Percentiles rank a stretch among this genome's conserved stretches.
phyloP scores from a whole-genome alignment of 1,140 invertebrate species.

The Oedothorax gibbosus region DNA sequence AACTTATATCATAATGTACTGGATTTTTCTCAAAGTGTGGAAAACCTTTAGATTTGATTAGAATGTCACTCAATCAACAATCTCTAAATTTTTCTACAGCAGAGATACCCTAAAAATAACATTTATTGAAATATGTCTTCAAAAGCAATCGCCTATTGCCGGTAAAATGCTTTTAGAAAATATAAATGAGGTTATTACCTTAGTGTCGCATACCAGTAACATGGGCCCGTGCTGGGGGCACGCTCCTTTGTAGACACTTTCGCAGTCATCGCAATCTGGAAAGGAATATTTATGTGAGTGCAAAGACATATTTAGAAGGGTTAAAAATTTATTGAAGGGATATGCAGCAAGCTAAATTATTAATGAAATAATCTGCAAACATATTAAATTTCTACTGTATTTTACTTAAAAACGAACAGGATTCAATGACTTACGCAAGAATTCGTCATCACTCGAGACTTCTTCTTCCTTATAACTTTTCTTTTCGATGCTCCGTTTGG shows the following conservation, averaged over 20 bases:
- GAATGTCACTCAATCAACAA: no score
- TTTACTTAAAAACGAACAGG: neutral
- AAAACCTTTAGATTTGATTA: no score
- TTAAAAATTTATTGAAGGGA: neutral
- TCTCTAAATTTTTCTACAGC: no score
- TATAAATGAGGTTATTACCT: neutral
- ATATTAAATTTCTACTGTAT: neutral
- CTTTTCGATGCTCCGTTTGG: slow-evolving; percentile 1
- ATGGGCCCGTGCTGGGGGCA: slow-evolving; percentile 31
- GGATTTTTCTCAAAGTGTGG: no score
- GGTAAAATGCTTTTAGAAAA: no score
- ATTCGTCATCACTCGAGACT: slow-evolving; percentile 17
- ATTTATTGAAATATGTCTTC: no score
- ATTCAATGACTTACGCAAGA: slow-evolving; percentile 1
- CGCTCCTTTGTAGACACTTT: neutral
- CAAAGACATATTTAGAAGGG: neutral
- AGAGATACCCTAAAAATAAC: no score
- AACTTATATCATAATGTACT: no score
- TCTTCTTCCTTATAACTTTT: slow-evolving; percentile 33
- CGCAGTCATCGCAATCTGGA: slow-evolving; percentile 21
- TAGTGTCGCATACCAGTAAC: slow-evolving; percentile 7
- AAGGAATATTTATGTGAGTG: neutral
- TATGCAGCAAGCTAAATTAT: neutral
- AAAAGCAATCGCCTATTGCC: no score
- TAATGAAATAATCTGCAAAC: neutral